phyloP scores from a whole-genome alignment of 2,113 vertebrate species.

The Zeus faber region DNA sequence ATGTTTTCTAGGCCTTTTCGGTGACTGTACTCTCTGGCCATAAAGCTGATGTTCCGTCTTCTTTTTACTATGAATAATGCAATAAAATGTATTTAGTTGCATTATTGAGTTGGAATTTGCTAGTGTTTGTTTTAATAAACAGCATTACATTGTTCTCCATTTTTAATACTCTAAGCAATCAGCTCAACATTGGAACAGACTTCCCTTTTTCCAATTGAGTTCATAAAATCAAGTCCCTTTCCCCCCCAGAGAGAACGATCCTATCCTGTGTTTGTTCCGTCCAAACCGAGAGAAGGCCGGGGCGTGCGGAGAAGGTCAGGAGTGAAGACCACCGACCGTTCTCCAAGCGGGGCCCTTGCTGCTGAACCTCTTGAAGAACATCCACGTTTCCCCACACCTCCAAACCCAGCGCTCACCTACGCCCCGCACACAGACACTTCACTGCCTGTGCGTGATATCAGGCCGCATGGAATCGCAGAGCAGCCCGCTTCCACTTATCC shows the following conservation, averaged over 20 bases:
- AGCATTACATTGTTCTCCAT: no score
- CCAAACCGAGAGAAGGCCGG: slow-evolving; percentile 57
- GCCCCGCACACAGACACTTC: neutral
- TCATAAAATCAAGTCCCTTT: slow-evolving; percentile 2
- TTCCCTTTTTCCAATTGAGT: neutral
- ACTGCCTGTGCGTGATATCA: slow-evolving; percentile 3
- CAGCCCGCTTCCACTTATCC: slow-evolving; percentile 12
- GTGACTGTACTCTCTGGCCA: no score
- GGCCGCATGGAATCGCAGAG: slow-evolving; percentile 30
- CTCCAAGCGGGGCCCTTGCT: neutral
- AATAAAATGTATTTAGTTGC: no score
- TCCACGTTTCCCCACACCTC: slow-evolving; percentile 13
- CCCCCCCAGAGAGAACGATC: slow-evolving; percentile 56
- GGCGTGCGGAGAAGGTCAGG: slow-evolving; percentile 48
- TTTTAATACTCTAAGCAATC: no score
- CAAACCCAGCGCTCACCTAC: slow-evolving; percentile 11
- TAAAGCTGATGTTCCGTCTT: no score
- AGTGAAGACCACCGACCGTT: slow-evolving; percentile 19
- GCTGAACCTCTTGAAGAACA: neutral
- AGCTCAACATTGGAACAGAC: neutral
- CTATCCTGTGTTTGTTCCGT: slow-evolving; percentile 52
- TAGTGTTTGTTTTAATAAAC: no score
- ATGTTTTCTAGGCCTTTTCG: no score
- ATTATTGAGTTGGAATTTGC: no score
- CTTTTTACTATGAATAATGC: no score